phyloP scores from a whole-genome alignment of 2,113 vertebrate genomes.

The Stomatorhinus ivindoensis region DNA sequence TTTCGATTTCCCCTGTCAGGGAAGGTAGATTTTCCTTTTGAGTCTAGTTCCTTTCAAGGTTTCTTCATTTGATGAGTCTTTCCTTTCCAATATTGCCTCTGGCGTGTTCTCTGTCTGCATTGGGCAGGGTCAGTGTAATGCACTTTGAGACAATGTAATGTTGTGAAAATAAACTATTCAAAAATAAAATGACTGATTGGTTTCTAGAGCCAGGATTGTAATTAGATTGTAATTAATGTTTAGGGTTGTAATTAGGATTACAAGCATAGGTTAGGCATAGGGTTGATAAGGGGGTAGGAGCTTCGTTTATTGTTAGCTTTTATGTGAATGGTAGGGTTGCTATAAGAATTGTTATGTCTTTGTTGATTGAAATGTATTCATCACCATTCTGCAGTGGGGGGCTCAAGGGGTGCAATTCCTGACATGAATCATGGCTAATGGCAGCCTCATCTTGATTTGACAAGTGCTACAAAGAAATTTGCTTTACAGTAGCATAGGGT shows the following conservation, averaged over 20 bases:
- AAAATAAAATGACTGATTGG: not conserved
- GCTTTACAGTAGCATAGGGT: not conserved
- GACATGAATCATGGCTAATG: not conserved
- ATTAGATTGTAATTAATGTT: not conserved
- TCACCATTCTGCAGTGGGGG: not conserved
- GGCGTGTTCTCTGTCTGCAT: not conserved
- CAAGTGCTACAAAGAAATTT: not conserved
- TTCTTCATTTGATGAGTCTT: not conserved
- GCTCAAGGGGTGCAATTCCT: not conserved
- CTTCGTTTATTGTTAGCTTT: not conserved
- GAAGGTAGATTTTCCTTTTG: not conserved
- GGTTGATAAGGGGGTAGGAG: not conserved
- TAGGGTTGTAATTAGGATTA: not conserved
- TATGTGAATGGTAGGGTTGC: not conserved
- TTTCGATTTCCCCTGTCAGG: not conserved
- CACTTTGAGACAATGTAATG: not conserved
- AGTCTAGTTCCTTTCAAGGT: not conserved
- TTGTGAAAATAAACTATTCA: not conserved
- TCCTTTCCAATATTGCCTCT: not conserved
- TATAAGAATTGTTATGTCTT: not conserved
- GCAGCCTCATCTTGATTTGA: not conserved
- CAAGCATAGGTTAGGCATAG: not conserved
- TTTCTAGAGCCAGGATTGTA: not conserved
- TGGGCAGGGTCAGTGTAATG: not conserved
- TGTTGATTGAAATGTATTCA: not conserved